phyloP scores from a whole-genome alignment of 2,797 vertebrate species.

The Myotis planiceps region DNA sequence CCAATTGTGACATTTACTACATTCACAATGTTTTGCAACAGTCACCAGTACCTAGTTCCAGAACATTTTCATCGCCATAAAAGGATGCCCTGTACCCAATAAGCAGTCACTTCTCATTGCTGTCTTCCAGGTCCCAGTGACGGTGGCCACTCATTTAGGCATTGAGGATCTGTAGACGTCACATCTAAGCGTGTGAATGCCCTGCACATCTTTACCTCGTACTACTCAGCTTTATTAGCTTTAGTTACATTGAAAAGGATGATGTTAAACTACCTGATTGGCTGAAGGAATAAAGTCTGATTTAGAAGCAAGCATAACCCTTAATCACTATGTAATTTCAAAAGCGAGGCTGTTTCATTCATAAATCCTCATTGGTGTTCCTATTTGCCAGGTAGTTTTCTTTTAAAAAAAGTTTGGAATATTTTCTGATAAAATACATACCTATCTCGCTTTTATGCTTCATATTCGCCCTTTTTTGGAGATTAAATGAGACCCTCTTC shows the following conservation, averaged over 20 bases:
- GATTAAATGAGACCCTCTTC: neutral
- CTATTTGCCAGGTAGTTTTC: neutral
- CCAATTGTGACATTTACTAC: neutral
- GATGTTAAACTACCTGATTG: fast-evolving
- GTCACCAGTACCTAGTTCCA: neutral
- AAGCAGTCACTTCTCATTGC: too few species aligned
- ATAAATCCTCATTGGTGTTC: neutral
- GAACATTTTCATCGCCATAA: too few species aligned
- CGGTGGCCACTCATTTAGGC: neutral
- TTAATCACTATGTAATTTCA: neutral
- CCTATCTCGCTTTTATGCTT: neutral
- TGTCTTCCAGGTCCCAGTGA: neutral
- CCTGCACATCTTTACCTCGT: neutral
- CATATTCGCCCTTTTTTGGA: neutral
- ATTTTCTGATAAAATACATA: neutral
- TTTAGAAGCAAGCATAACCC: neutral
- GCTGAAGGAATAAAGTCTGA: neutral
- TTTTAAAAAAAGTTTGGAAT: neutral
- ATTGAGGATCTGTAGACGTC: fast-evolving
- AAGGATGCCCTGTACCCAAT: neutral
- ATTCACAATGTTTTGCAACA: neutral
- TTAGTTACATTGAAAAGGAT: neutral
- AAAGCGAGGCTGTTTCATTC: neutral
- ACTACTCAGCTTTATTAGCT: neutral
- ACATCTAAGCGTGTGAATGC: fast-evolving